Evolutionary conservation across 2,797 vertebrate species (phyloP).

Genomic region (Gobionotothen gibberifrons): DNA sequence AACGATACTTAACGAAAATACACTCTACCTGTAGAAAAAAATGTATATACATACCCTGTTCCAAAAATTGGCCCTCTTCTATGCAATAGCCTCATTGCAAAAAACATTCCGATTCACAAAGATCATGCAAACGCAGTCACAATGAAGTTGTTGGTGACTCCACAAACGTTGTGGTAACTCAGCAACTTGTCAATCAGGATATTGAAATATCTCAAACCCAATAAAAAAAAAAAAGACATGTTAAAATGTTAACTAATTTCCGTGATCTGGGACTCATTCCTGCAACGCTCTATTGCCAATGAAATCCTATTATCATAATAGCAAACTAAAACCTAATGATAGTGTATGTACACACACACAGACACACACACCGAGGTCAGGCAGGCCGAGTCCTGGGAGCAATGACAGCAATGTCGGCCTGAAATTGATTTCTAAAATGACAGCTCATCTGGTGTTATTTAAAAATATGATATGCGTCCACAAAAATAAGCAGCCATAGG

Average conservation of each 20-base stretch:
- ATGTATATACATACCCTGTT: no score
- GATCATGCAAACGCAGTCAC: no score
- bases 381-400: constrained; percentile 6
- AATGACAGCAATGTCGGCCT: constrained; percentile 28
- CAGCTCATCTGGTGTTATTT: constrained; percentile 44
- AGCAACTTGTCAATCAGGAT: no score
- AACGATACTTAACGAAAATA: neutral
- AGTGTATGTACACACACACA: neutral
- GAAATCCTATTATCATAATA: neutral
- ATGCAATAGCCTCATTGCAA: no score
- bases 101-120: no score
- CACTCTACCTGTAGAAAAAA: neutral
- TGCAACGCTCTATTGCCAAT: neutral
- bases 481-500: neutral
- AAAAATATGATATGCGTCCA: constrained; percentile 31
- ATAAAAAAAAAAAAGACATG: no score
- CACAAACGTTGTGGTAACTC: no score
- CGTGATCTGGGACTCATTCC: no score
- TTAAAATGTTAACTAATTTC: no score
- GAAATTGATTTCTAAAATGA: constrained; percentile 58
- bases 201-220: no score
- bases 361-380: neutral
- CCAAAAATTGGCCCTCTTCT: no score
- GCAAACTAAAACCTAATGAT: neutral
- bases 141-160: no score